Evolutionary conservation across 1,140 invertebrate genomes (phyloP).

Genomic region (Schmidtea mediterranea): DNA sequence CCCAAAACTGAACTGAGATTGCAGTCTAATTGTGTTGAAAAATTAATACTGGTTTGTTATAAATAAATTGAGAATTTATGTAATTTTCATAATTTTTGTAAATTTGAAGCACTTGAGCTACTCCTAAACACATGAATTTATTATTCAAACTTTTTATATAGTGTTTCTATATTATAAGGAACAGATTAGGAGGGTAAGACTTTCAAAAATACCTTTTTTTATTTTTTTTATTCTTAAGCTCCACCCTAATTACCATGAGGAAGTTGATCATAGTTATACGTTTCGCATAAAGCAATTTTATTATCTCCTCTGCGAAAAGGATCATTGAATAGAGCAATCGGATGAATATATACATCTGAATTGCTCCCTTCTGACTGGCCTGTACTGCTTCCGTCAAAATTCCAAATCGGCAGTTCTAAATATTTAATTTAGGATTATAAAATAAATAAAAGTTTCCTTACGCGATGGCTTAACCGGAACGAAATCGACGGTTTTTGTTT

Average conservation of each 20-base stretch:
- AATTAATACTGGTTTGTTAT: too few species aligned
- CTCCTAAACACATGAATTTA: too few species aligned
- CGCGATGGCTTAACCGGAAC: conserved; percentile 42
- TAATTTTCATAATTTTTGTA: too few species aligned
- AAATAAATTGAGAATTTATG: too few species aligned
- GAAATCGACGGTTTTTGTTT: conserved; percentile 54
- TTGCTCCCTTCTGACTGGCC: conserved; percentile 34
- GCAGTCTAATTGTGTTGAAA: too few species aligned
- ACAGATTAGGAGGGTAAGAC: too few species aligned
- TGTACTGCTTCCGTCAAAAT: conserved; percentile 59
- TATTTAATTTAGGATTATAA: not conserved
- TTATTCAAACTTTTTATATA: too few species aligned
- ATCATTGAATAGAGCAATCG: conserved; percentile 63
- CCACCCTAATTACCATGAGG: conserved; percentile 36
- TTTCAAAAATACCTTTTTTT: too few species aligned
- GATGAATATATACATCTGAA: conserved; percentile 61
- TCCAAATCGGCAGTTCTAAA: conserved; percentile 63
- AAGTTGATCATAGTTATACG: conserved; percentile 43
- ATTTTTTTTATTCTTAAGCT: too few species aligned
- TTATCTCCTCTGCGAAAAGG: conserved; percentile 58
- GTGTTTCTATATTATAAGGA: too few species aligned
- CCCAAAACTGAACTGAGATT: too few species aligned
- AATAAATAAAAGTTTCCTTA: conserved; percentile 11
- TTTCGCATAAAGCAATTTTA: conserved; percentile 61
- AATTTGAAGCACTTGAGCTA: too few species aligned